phyloP scores from a whole-genome alignment of 23 tunicate genomes.

The Styela clava region DNA sequence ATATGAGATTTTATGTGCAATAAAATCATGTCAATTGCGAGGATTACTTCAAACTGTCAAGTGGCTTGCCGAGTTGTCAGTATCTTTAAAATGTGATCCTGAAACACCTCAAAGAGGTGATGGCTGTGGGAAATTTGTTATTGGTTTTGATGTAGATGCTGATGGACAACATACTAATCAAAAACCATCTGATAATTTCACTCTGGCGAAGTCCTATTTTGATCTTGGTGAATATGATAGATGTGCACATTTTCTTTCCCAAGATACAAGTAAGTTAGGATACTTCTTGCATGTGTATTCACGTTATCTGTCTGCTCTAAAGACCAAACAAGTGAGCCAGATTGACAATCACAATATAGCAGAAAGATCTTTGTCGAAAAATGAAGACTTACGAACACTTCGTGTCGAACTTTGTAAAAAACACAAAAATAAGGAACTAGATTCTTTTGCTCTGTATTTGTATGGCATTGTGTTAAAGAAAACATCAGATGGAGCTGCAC shows the following conservation, averaged over 20 bases:
- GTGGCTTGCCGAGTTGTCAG: slow-evolving; percentile 54
- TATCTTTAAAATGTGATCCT: slow-evolving; percentile 33
- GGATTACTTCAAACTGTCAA: slow-evolving; percentile 20
- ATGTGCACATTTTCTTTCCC: slow-evolving; percentile 49
- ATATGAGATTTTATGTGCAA: slow-evolving; percentile 29
- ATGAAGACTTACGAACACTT: slow-evolving; percentile 42
- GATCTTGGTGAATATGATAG: slow-evolving; percentile 79
- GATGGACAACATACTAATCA: not conserved
- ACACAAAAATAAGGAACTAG: slow-evolving; percentile 33
- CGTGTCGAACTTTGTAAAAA: slow-evolving; percentile 43
- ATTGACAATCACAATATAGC: slow-evolving; percentile 52
- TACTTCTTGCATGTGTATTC: slow-evolving; percentile 68
- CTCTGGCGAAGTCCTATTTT: slow-evolving; percentile 70
- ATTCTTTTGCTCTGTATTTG: slow-evolving; percentile 52
- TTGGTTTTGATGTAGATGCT: slow-evolving; percentile 13
- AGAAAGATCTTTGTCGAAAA: slow-evolving; percentile 58
- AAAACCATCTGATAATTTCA: slow-evolving; percentile 43
- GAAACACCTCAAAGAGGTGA: slow-evolving; percentile 21
- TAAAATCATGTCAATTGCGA: slow-evolving; percentile 19
- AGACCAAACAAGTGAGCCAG: slow-evolving; percentile 47
- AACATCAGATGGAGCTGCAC: slow-evolving; percentile 59
- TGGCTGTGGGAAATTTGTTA: not conserved
- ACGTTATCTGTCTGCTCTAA: slow-evolving; percentile 49
- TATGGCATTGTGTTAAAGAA: slow-evolving; percentile 74
- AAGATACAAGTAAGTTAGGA: slow-evolving; percentile 40